phyloP scores from a whole-genome alignment of 2,113 vertebrate genomes.

The Ornithorhynchus anatinus region DNA sequence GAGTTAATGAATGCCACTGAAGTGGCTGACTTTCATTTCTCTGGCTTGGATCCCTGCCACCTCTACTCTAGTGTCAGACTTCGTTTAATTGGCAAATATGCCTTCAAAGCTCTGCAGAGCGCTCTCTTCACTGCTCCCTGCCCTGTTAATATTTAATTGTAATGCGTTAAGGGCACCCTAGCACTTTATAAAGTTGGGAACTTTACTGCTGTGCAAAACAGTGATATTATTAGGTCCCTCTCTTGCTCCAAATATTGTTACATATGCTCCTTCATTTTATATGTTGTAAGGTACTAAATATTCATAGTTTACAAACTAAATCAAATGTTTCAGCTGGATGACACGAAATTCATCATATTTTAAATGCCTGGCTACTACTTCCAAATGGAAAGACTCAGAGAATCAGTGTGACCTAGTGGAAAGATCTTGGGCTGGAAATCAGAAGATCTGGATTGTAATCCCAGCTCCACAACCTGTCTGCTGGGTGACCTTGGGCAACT shows the following conservation, averaged over 20 bases:
- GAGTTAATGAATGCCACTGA: slow-evolving; percentile 78
- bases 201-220: slow-evolving; percentile 70
- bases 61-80: slow-evolving; percentile 76
- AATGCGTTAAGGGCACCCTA: slow-evolving; percentile 74
- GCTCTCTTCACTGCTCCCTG: slow-evolving; percentile 61
- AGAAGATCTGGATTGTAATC: too few relatives aligned
- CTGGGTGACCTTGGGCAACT: too few relatives aligned
- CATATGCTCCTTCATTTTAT: slow-evolving; percentile 43
- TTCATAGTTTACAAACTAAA: too few relatives aligned
- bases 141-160: slow-evolving; percentile 81
- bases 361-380: too few relatives aligned
- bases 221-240: slow-evolving; percentile 36
- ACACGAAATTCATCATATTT: too few relatives aligned
- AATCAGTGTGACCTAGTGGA: too few relatives aligned
- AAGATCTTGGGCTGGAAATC: too few relatives aligned
- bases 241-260: slow-evolving; percentile 25
- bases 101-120: slow-evolving; percentile 74
- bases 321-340: too few relatives aligned
- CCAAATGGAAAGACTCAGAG: too few relatives aligned
- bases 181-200: slow-evolving; percentile 68
- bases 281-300: too few relatives aligned
- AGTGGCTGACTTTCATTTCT: slow-evolving; percentile 79
- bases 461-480: too few relatives aligned
- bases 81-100: slow-evolving; percentile 82
- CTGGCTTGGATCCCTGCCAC: slow-evolving; percentile 83